Base-by-base conservation (phyloP, 2,888 invertebrate genomes). In the Eretmocerus hayati region DNA sequence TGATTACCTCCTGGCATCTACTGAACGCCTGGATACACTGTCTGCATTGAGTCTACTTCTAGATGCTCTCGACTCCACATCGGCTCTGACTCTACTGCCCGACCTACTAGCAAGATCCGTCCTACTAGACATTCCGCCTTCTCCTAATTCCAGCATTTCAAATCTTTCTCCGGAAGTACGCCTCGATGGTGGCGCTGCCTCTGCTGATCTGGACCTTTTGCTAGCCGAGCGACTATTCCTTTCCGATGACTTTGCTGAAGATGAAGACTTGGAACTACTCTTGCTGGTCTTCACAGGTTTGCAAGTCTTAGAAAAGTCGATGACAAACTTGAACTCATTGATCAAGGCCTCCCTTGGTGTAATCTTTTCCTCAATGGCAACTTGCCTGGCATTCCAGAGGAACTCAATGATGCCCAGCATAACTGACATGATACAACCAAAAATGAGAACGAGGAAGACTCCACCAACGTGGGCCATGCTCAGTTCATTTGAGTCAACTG, bases 401-500 rank as follows among this genome's bases (percentile, higher is more conserved):
- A 94, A 92, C 68, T 96, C 93, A 18, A 84, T 74, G 9, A 90
- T 69, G 5, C 90, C 89, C 16, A 93, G 80, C 2, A 85, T 53
- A 33, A 87, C 74, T 0, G 90, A 86, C 18, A 85, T 67, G 2
- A 77, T 63, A 39, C 87, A 81, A 0, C 93, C 93, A 8, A 78
- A 73, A 2, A 84, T 81, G 6, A 94, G 75, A 4, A 94, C 90
- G 21, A 93, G 79, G 68, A 93, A 94, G 38, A 93, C 90, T 57
- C 94, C 93, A 57, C 92, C 92, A 0, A 93, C 90, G 70, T 95
- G 91, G 57, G 84, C 81, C 73, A 95, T 78, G 50, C 86, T 85
- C 42, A 92, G 72, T 38, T 83, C 81, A 15, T 77, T 78, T 6
- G 76, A 76, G 42, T 72, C 73, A 0, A 68, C 67, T 32, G 66